These are phyloP conservation scores for Carollia perspicillata DNA, from an alignment of 2,113 vertebrate genomes.

Conservation along the genomic window DNA sequence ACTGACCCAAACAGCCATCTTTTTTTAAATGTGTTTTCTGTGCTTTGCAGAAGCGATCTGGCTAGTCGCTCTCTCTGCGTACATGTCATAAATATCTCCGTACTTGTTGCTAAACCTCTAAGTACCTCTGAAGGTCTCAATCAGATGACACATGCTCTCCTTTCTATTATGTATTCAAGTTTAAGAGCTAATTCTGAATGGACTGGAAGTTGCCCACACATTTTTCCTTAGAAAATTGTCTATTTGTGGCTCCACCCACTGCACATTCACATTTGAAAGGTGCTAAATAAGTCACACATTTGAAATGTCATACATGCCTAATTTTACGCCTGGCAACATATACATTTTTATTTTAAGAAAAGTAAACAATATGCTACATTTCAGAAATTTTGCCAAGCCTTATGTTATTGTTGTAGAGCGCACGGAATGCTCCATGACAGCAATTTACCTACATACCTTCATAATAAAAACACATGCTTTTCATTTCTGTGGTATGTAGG, in stretches of 20 bases:
- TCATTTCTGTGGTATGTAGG: neutral
- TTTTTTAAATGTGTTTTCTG: neutral
- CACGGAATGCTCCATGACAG: neutral
- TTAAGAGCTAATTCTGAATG: slow-evolving; percentile 66
- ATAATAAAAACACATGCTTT: slow-evolving; percentile 44
- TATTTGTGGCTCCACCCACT: slow-evolving; percentile 60
- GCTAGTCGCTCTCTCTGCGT: neutral
- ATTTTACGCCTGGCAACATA: slow-evolving; percentile 62
- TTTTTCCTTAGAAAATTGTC: slow-evolving; percentile 67
- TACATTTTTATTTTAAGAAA: slow-evolving; percentile 50
- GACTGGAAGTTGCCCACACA: slow-evolving; percentile 63
- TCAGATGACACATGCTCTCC: slow-evolving; percentile 12
- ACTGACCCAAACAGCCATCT: neutral
- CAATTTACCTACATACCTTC: slow-evolving; percentile 42
- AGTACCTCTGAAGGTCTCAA: neutral
- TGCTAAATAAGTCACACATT: slow-evolving; percentile 69
- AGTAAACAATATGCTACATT: slow-evolving; percentile 67
- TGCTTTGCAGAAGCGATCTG: neutral
- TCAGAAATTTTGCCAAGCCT: slow-evolving; percentile 41
- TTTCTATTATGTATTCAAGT: slow-evolving; percentile 44
- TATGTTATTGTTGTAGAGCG: slow-evolving; percentile 42
- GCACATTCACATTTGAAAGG: slow-evolving; percentile 59
- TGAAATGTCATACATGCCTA: slow-evolving; percentile 71
- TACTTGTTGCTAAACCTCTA: neutral
- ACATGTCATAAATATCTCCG: neutral